Percentiles rank a stretch among this genome's conserved stretches.
Conservation (phyloP, 1,140 invertebrate genomes). For the Heliothis virescens region DNA sequence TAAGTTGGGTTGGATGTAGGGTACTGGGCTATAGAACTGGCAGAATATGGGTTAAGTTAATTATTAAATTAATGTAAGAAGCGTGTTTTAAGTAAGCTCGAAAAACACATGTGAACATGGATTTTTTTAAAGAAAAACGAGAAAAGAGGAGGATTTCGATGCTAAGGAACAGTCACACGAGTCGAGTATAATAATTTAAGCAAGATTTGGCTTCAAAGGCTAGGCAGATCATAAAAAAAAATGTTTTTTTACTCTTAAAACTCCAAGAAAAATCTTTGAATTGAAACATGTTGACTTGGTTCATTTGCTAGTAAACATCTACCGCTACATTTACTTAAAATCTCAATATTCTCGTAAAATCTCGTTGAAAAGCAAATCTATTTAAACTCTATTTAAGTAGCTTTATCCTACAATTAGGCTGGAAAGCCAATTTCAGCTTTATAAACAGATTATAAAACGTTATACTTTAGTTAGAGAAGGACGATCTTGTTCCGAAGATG, state of each 20-base stretch:
- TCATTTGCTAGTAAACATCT: background rate
- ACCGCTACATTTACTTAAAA: background rate
- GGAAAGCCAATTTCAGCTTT: conserved; percentile 9
- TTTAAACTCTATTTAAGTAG: background rate
- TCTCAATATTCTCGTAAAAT: background rate
- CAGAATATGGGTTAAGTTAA: background rate
- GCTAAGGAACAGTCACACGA: no score
- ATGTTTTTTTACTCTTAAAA: no score
- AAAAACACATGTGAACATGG: no score
- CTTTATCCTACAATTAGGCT: background rate
- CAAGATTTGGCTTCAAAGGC: no score
- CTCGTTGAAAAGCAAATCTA: background rate
- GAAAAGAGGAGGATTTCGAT: no score
- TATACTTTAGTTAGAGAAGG: no score
- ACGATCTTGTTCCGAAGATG: background rate
- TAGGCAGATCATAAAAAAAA: no score
- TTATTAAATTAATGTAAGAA: background rate
- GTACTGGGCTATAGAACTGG: background rate
- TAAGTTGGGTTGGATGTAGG: background rate
- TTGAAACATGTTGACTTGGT: background rate
- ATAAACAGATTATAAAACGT: conserved; percentile 3
- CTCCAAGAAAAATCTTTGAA: no score
- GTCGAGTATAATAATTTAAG: no score
- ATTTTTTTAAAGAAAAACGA: no score
- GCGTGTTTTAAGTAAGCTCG: background rate